These are phyloP conservation scores for Oscheius onirici DNA, from an alignment of 2,888 invertebrate species.

Conservation along the genomic window DNA sequence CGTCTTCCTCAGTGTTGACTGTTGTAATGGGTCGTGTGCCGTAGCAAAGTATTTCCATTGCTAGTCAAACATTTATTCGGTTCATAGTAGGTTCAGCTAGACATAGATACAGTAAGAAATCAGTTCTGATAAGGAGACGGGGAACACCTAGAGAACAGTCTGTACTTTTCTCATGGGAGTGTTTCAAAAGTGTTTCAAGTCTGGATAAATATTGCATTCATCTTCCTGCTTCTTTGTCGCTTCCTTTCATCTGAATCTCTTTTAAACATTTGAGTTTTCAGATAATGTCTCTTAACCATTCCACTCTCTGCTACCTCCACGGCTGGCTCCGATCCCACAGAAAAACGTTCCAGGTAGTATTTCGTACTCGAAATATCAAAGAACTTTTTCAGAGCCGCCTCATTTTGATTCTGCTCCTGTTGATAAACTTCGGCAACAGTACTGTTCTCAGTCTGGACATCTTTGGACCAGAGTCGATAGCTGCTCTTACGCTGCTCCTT, in stretches of 20 bases:
- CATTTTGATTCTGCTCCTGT: slow-evolving; percentile 42
- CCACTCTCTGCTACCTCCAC: slow-evolving; percentile 45
- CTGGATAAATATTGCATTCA: neutral
- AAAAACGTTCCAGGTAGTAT: slow-evolving; percentile 42
- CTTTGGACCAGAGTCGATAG: slow-evolving; percentile 47
- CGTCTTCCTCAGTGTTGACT: neutral
- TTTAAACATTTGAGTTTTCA: neutral
- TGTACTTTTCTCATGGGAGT: too few relatives aligned
- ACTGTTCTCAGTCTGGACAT: slow-evolving; percentile 47
- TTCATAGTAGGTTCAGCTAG: too few relatives aligned
- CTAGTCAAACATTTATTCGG: too few relatives aligned
- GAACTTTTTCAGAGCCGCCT: slow-evolving; percentile 41
- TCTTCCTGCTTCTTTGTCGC: neutral
- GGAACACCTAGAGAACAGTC: too few relatives aligned
- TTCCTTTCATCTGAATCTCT: neutral
- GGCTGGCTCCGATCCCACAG: slow-evolving; percentile 44
- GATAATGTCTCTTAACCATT: slow-evolving; percentile 38
- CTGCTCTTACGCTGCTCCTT: slow-evolving; percentile 44
- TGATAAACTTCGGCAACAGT: slow-evolving; percentile 51
- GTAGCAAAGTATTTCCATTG: too few relatives aligned
- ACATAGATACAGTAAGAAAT: too few relatives aligned
- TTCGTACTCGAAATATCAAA: neutral
- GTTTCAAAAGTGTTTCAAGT: neutral
- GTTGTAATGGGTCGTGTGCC: neutral
- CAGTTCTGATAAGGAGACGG: too few relatives aligned